Base-by-base conservation (phyloP, 2,797 vertebrate species). In the Pteropus rufus region DNA sequence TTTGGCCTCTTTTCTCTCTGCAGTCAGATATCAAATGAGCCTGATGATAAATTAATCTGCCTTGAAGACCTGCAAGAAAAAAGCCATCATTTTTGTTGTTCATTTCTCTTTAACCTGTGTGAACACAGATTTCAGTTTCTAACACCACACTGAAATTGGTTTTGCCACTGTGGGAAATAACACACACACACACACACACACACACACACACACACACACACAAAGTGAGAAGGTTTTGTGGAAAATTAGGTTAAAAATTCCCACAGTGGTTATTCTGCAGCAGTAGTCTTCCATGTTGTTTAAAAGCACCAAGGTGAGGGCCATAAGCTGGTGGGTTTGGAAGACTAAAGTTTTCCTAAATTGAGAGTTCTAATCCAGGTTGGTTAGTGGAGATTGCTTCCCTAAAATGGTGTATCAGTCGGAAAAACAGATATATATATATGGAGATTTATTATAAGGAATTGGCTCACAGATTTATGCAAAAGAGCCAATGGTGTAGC, bases 231-330 rank as follows among this genome's bases (percentile, higher is more conserved):
- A 79, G 2, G n/a, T 85, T 54, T 97, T 54, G 6, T 10, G 29
- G 89, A 73, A 94, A 95, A 91, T 69, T 89, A 1, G 69, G 92
- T 90, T 36, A 21, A 46, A n/a, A 94, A 60, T 77, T 56, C 18
- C 19, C 69, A 65, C 18, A 7, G 2, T n/a, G 31, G 3, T 2
- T 14, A 29, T 64, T 82, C 65, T 46, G 5, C 7, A 7, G 29
- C 18, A 36, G 18, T 16, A 24, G 11, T 15, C 10, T 52, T 23
- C 19, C 15, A 18, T 0, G 2, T 2, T 34, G 64, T 82, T 89
- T 67, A 49, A 21, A 81, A 49, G 44, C 84, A n/a, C 15, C 2
- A n/a, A 60, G 24, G 10, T 19, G 6, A 83, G 44, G 46, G 19
- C 67, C 69, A 7, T 24, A 44, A 77, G 49, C 23, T 72, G 19